phyloP scores from a whole-genome alignment of 92 coral and sea anemone genomes.

The Parazoanthus atlanticus region DNA sequence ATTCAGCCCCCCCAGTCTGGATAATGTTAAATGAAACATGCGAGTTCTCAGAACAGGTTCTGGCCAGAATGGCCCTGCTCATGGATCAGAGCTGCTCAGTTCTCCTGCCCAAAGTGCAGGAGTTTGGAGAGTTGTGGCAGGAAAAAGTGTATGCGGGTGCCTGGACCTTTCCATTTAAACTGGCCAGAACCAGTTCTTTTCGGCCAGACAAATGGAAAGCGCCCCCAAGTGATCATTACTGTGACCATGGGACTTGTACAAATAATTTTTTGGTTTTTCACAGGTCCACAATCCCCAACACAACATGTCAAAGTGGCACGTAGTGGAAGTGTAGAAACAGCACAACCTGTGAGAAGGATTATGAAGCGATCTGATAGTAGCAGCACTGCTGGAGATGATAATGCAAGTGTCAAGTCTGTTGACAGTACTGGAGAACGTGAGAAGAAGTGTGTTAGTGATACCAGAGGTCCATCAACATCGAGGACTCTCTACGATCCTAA shows the following conservation, averaged over 20 bases:
- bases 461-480: conserved; percentile 29
- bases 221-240: background rate
- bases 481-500: conserved; percentile 39
- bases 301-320: conserved; percentile 61
- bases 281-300: conserved; percentile 94
- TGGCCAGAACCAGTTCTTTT: too few relatives aligned
- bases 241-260: background rate
- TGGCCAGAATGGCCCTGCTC: too few relatives aligned
- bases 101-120: too few relatives aligned
- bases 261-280: background rate
- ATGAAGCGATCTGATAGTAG: conserved; percentile 98
- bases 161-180: too few relatives aligned
- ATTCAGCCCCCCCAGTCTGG: too few relatives aligned
- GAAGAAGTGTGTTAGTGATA: conserved; percentile 37
- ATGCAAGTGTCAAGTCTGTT: conserved; percentile 92
- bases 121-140: too few relatives aligned
- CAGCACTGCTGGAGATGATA: conserved; percentile 95
- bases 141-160: too few relatives aligned
- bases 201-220: too few relatives aligned
- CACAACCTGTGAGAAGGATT: conserved; percentile 81
- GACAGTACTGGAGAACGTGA: conserved; percentile 80
- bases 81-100: too few relatives aligned
- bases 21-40: too few relatives aligned
- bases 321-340: conserved; percentile 39
- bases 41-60: too few relatives aligned